These are phyloP conservation scores for Acrocephalus scirpaceus DNA, from an alignment of 2,797 vertebrate genomes.

Conservation along the genomic window DNA sequence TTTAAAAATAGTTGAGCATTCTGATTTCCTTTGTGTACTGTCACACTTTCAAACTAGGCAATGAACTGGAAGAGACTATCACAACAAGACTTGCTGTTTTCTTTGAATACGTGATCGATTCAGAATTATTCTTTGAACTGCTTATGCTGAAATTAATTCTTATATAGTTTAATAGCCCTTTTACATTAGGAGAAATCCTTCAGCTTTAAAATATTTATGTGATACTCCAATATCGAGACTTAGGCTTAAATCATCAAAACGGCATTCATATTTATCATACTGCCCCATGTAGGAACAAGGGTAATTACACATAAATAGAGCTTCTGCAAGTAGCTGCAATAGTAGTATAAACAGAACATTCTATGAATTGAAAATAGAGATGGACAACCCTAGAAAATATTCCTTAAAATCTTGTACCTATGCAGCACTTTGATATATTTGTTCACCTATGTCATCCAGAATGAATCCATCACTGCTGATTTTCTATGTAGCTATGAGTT, in stretches of 20 bases:
- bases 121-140: neutral
- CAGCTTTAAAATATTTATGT: neutral
- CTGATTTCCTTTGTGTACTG: neutral
- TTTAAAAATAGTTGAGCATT: neutral
- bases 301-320: neutral
- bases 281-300: neutral
- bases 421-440: neutral
- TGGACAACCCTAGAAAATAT: neutral
- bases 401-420: neutral
- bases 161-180: neutral
- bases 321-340: neutral
- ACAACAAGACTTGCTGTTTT: neutral
- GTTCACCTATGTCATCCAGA: neutral
- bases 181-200: neutral
- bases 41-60: neutral
- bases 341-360: neutral
- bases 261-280: neutral
- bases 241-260: neutral
- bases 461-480: neutral
- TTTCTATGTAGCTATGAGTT: neutral
- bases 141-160: neutral
- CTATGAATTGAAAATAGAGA: neutral
- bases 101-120: neutral
- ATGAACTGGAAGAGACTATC: neutral
- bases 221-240: neutral